These are phyloP conservation scores for Euthynnus affinis DNA, from an alignment of 2,797 vertebrate genomes.

Conservation along the genomic window DNA sequence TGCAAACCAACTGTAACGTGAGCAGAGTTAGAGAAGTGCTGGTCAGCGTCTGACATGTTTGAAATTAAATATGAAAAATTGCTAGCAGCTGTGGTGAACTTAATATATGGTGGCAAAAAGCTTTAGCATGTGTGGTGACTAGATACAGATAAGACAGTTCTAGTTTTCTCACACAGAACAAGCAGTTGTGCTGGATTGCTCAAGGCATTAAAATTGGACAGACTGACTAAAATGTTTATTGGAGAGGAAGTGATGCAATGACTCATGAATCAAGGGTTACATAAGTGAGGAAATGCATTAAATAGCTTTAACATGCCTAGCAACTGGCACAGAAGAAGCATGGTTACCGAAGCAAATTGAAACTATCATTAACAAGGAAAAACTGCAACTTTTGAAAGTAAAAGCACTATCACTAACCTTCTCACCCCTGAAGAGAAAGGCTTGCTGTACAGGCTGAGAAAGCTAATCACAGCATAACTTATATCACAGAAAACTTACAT, in stretches of 20 bases:
- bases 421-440: not conserved
- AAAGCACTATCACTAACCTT: conserved; percentile 6
- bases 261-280: conserved; percentile 38
- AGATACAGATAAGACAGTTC: conserved; percentile 15
- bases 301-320: conserved; percentile 11
- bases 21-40: conserved; percentile 26
- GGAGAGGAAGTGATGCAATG: conserved; percentile 22
- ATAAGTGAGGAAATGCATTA: conserved; percentile 38
- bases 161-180: conserved; percentile 10
- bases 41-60: conserved; percentile 47
- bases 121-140: conserved; percentile 25
- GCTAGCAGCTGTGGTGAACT: conserved; percentile 16
- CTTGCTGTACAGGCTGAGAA: not conserved
- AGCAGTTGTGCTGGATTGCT: conserved; percentile 8
- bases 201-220: conserved; percentile 7
- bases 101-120: conserved; percentile 38
- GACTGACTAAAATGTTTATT: conserved; percentile 8
- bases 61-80: conserved; percentile 49
- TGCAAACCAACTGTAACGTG: conserved; percentile 22
- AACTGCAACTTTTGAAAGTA: conserved; percentile 22
- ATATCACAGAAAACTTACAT: conserved; percentile 5
- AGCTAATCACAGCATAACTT: conserved; percentile 1
- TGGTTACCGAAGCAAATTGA: conserved; percentile 4
- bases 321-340: conserved; percentile 6
- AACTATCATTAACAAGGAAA: conserved; percentile 6